Evolutionary conservation across 92 coral and sea anemone species (phyloP).

Genomic region (Porites rus): DNA sequence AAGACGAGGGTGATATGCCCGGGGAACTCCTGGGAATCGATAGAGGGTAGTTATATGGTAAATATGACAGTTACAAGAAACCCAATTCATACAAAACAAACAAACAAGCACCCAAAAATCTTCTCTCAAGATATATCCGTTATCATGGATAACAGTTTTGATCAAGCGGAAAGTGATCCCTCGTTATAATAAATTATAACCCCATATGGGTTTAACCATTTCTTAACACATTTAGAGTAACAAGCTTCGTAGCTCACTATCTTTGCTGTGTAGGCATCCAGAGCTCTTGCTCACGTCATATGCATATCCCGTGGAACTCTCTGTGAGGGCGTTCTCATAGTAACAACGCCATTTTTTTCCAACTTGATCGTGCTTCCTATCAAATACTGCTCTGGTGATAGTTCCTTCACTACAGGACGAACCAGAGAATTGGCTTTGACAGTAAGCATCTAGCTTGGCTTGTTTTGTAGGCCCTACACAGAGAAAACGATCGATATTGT

Average conservation of each 20-base stretch:
- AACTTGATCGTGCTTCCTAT: background rate
- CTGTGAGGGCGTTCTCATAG: background rate
- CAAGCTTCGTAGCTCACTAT: background rate
- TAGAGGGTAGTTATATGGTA: too few species aligned
- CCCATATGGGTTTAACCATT: too few species aligned
- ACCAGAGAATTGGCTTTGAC: background rate
- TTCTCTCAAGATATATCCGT: too few species aligned
- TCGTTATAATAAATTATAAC: too few species aligned
- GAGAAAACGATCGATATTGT: background rate
- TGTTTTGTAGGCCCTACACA: background rate
- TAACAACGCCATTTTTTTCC: slow-evolving; percentile 36
- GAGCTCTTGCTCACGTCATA: background rate
- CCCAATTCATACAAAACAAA: too few species aligned
- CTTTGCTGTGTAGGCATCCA: background rate
- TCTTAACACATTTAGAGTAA: background rate
- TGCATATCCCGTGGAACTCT: background rate
- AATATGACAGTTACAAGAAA: too few species aligned
- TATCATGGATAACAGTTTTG: too few species aligned
- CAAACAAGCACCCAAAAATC: too few species aligned
- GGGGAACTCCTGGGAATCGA: too few species aligned
- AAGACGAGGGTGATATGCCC: too few species aligned
- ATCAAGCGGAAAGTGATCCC: too few species aligned
- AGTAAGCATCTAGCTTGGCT: background rate
- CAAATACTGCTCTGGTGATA: background rate
- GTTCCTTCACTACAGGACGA: background rate